A percentile compares a stretch with the other conserved stretches of the same genome.
Evolutionary conservation across 2,113 vertebrate species (phyloP).

Genomic region (Cephalopholis sonnerati): DNA sequence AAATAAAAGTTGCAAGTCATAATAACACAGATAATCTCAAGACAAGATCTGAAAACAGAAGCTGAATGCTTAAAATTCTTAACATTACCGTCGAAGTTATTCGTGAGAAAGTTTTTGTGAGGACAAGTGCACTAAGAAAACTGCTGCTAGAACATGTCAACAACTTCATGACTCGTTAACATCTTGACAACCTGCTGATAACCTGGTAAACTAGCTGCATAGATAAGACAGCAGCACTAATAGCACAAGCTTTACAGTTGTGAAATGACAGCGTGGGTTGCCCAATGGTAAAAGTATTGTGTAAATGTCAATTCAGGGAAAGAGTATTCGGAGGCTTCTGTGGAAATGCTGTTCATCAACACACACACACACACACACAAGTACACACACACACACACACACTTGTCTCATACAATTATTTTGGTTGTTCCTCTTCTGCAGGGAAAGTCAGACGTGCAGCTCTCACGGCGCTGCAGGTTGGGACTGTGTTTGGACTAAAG

Average conservation of each 20-base stretch:
- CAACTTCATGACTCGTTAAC: conserved; percentile 5
- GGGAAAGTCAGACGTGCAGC: not conserved
- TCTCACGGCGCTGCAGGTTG: not conserved
- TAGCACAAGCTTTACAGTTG: conserved; percentile 21
- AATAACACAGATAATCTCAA: not conserved
- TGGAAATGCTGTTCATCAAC: conserved; percentile 59
- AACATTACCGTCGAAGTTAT: not conserved
- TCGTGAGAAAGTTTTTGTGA: conserved; percentile 29
- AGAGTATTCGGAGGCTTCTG: conserved; percentile 34
- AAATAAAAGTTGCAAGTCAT: not conserved
- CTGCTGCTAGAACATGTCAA: conserved; percentile 4
- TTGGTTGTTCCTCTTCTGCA: conserved; percentile 59
- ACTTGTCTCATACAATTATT: not conserved
- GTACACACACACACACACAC: not conserved
- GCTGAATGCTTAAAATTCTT: not conserved
- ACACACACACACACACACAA: not conserved
- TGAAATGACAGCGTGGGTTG: conserved; percentile 55
- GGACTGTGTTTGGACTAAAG: not conserved
- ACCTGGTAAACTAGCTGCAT: not conserved
- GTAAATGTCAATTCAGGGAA: conserved; percentile 71
- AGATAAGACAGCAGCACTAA: conserved; percentile 4
- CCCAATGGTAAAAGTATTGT: conserved; percentile 64
- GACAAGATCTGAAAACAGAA: not conserved
- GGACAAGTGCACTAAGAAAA: conserved; percentile 2
- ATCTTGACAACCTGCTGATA: conserved; percentile 43